Percentiles rank a stretch among this genome's conserved stretches.
Evolutionary conservation across 2,797 vertebrate genomes (phyloP).

Genomic region (Crax fasciolata): DNA sequence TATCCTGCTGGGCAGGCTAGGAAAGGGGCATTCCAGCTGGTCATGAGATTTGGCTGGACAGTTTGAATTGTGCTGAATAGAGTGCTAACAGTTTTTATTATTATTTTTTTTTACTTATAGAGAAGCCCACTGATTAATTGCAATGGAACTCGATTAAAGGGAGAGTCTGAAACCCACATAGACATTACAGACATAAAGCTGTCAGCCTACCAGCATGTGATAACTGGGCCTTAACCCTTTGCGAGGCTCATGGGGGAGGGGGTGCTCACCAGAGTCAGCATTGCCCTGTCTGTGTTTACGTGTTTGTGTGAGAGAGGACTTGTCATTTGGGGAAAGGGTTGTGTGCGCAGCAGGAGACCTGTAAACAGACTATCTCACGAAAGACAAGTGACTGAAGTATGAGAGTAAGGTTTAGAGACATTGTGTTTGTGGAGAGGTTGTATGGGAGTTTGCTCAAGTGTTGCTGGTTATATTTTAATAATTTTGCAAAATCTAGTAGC

Average conservation of each 20-base stretch:
- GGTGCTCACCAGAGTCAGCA: neutral
- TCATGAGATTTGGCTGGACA: constrained; percentile 90
- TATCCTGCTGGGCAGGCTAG: constrained; percentile 92
- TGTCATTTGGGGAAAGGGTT: neutral
- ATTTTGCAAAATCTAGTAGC: neutral
- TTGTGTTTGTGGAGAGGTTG: neutral
- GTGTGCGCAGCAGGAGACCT: constrained; percentile 3
- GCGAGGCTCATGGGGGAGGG: neutral
- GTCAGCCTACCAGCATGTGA: constrained; percentile 55
- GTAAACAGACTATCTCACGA: neutral
- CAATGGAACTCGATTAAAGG: constrained; percentile 69
- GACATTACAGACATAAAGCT: constrained; percentile 70
- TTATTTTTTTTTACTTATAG: constrained; percentile 69
- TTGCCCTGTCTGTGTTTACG: neutral
- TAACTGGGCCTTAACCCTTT: constrained; percentile 71
- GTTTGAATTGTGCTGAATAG: constrained; percentile 89
- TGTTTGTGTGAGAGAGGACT: constrained; percentile 27
- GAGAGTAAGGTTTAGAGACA: neutral
- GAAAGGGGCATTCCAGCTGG: constrained; percentile 89
- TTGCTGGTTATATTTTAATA: neutral
- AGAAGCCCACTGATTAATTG: constrained; percentile 77
- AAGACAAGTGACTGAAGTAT: neutral
- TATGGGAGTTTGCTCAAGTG: neutral
- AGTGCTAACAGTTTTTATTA: constrained; percentile 62
- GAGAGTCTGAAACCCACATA: constrained; percentile 62